Evolutionary conservation across 1,140 invertebrate genomes (phyloP).

Genomic region (Lordiphosa clarofinis): DNA sequence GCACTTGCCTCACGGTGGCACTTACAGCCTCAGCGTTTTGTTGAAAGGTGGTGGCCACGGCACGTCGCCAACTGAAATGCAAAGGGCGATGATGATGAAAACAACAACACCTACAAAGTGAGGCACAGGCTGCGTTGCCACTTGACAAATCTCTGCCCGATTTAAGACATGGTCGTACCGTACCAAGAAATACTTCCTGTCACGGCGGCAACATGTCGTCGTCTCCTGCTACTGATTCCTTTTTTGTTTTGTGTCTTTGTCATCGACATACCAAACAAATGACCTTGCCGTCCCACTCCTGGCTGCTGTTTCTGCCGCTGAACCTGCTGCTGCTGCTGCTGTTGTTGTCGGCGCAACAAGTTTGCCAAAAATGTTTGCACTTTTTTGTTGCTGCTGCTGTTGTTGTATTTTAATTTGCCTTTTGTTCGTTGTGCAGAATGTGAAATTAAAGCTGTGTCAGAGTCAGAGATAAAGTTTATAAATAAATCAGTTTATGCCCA

Average conservation of each 20-base stretch:
- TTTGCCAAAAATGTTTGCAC: conserved; percentile 67
- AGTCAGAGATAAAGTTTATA: conserved; percentile 71
- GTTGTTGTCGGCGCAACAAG: conserved; percentile 57
- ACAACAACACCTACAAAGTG: conserved; percentile 61
- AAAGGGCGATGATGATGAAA: conserved; percentile 27
- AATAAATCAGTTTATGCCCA: conserved; percentile 68
- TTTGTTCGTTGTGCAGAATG: conserved; percentile 50
- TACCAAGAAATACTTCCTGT: conserved; percentile 44
- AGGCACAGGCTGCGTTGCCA: conserved; percentile 2
- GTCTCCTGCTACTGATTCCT: conserved; percentile 23
- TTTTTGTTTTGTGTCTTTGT: conserved; percentile 53
- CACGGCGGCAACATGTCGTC: conserved; percentile 40
- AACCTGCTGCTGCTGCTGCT: conserved; percentile 8
- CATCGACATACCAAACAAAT: conserved; percentile 71
- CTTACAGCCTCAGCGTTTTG: conserved; percentile 1
- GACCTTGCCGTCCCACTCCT: conserved; percentile 49
- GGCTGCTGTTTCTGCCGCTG: neutral
- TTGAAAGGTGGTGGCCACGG: conserved; percentile 21
- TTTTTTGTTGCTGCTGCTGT: conserved; percentile 28
- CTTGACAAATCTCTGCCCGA: neutral
- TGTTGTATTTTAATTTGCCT: conserved; percentile 13
- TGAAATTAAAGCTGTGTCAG: conserved; percentile 52
- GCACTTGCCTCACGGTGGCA: neutral
- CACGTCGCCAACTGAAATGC: conserved; percentile 51
- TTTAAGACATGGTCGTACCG: conserved; percentile 19